These are phyloP conservation scores for Oryzias celebensis DNA, from an alignment of 2,113 vertebrate species.

Conservation along the genomic window DNA sequence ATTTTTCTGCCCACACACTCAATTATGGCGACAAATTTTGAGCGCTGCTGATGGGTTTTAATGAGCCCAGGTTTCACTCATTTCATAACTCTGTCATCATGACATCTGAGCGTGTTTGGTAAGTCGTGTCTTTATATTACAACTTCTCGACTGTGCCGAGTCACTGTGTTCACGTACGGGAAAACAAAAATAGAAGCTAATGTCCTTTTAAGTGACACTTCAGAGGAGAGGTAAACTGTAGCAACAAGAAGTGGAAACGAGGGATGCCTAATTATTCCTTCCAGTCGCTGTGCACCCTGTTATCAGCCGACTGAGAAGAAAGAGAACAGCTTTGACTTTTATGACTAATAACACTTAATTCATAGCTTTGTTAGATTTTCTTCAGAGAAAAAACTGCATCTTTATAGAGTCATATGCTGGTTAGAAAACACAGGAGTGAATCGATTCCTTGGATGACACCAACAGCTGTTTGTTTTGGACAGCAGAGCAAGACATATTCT, in stretches of 20 bases:
- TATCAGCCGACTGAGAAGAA: constrained; percentile 34
- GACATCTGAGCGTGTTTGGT: neutral
- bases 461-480: constrained; percentile 37
- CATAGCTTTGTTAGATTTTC: constrained; percentile 37
- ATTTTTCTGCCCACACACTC: constrained; percentile 3
- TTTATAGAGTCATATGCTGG: constrained; percentile 33
- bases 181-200: constrained; percentile 38
- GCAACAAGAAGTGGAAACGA: constrained; percentile 30
- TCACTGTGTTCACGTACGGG: constrained; percentile 13
- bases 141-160: constrained; percentile 6
- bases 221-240: constrained; percentile 29
- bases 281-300: neutral
- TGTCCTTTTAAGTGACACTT: constrained; percentile 28
- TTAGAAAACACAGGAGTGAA: constrained; percentile 5
- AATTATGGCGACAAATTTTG: neutral
- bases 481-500: neutral
- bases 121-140: constrained; percentile 1
- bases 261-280: constrained; percentile 37
- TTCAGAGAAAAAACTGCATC: constrained; percentile 10
- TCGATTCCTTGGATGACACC: constrained; percentile 8
- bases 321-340: constrained; percentile 41
- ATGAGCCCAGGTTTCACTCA: neutral
- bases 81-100: constrained; percentile 11
- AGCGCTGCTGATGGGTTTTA: constrained; percentile 6
- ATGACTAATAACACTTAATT: constrained; percentile 53